These are phyloP conservation scores for Danio choprae DNA, from an alignment of 2,797 vertebrate species.

Conservation along the genomic window DNA sequence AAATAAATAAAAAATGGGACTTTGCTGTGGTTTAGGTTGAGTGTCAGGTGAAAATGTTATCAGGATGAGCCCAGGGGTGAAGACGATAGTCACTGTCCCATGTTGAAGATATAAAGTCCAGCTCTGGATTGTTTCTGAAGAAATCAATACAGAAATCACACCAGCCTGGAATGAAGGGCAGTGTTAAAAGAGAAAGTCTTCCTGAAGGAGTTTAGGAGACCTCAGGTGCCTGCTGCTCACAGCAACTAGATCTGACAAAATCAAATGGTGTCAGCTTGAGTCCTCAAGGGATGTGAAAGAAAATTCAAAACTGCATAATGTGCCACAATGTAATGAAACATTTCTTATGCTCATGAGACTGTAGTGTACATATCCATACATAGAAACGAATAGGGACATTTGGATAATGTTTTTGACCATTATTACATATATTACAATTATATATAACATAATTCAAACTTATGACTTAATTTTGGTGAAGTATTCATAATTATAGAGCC, in stretches of 20 bases:
- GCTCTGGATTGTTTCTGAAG: conserved; percentile 31
- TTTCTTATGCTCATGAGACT: neutral
- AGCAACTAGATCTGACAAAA: conserved; percentile 17
- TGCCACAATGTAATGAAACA: neutral
- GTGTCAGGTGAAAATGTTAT: conserved; percentile 20
- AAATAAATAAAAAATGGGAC: neutral
- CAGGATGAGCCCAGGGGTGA: conserved; percentile 25
- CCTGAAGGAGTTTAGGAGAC: conserved; percentile 24
- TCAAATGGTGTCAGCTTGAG: neutral
- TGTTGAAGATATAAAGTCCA: conserved; percentile 40
- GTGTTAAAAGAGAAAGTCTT: conserved; percentile 21
- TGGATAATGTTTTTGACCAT: neutral
- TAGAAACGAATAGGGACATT: neutral
- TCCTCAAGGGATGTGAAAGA: neutral
- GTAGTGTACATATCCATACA: neutral
- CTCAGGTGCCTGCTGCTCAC: neutral
- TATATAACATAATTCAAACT: neutral
- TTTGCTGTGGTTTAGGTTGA: conserved; percentile 1
- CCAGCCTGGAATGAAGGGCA: conserved; percentile 15
- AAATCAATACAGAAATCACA: conserved; percentile 42
- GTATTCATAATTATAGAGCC: neutral
- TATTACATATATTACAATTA: too few species aligned
- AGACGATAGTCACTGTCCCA: conserved; percentile 29
- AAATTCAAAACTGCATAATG: neutral
- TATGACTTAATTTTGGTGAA: neutral